Base-by-base conservation (phyloP, 2,113 vertebrate species). In the Periophthalmus modestus region DNA sequence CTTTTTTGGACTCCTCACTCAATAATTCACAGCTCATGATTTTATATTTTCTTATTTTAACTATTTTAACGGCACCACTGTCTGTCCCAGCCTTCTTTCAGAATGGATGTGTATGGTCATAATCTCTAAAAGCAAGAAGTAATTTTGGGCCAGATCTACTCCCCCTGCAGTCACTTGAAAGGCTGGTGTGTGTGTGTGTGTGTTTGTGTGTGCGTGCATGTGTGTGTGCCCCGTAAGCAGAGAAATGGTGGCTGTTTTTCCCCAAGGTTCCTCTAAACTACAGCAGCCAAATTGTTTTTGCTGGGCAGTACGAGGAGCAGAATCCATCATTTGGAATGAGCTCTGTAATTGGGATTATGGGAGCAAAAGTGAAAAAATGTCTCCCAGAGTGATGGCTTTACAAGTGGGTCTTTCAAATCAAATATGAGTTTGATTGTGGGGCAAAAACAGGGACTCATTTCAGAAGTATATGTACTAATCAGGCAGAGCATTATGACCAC, bases 321-420 rank as follows among this genome's bases (percentile, higher is more conserved):
- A 83, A 89, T 89, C 88, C 90, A 90, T 91, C 91, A 91, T 82
- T 68, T 69, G 63, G 80, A 89, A 89, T 80, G 88, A 90, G 85
- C 87, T 83, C 87, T 80, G 82, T 86, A 90, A 89, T 90, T 81
- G 84, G 89, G 83, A 88, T 89, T 89, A 90, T 79, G 74, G 83
- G 79, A 89, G 85, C 78, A 87, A 89, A 88, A 85, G 83, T 84
- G 87, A 88, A 85, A 86, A 87, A 87, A 84, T 68, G 78, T 81
- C 83, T 86, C 83, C 84, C 81, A 85, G 80, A 86, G 83, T 80
- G 85, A 89, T 81, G 80, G 82, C 75, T 78, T 86, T 86, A 89
- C 85, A 89, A 88, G 87, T 74, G 81, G 77, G 82, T 52, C 85
- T 85, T 82, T 88, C 81, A 86, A 48, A 63, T 77, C 62, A 59